Conservation (phyloP, 53 echinoderm and acorn worm genomes). For the Echinarachnius parma region DNA sequence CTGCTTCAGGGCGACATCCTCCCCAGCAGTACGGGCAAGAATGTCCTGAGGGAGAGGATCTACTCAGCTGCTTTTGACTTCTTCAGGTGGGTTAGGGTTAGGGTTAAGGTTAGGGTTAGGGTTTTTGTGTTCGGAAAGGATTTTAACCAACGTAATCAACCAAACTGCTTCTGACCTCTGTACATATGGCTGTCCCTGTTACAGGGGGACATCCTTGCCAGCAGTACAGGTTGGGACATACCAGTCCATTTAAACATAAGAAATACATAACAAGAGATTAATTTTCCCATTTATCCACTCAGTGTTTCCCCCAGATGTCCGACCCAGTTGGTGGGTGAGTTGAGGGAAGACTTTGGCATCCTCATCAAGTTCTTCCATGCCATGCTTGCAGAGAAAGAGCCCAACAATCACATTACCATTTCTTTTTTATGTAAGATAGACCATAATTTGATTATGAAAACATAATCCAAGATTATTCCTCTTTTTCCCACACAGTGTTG, state of each 20-base stretch:
- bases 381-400: conserved; percentile 85
- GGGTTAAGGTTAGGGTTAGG: no score
- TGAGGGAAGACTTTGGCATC: conserved; percentile 80
- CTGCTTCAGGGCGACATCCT: conserved; percentile 87
- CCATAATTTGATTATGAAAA: no score
- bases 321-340: conserved; percentile 68
- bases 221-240: conserved; percentile 71
- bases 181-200: conserved; percentile 83
- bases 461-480: no score
- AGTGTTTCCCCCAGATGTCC: conserved; percentile 84
- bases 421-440: no score
- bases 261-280: no score
- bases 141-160: no score
- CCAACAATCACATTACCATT: no score
- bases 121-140: no score
- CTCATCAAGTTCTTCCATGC: conserved; percentile 85
- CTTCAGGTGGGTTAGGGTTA: conserved; percentile 66
- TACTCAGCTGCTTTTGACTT: conserved; percentile 93
- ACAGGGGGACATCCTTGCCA: conserved; percentile 77
- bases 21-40: conserved; percentile 66
- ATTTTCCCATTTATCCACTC: no score
- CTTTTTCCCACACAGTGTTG: conserved; percentile 54
- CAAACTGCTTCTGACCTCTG: no score
- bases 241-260: no score
- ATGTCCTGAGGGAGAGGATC: conserved; percentile 86